These are phyloP conservation scores for Cheilosia pagana DNA, from an alignment of 2,888 invertebrate genomes.

Conservation along the genomic window DNA sequence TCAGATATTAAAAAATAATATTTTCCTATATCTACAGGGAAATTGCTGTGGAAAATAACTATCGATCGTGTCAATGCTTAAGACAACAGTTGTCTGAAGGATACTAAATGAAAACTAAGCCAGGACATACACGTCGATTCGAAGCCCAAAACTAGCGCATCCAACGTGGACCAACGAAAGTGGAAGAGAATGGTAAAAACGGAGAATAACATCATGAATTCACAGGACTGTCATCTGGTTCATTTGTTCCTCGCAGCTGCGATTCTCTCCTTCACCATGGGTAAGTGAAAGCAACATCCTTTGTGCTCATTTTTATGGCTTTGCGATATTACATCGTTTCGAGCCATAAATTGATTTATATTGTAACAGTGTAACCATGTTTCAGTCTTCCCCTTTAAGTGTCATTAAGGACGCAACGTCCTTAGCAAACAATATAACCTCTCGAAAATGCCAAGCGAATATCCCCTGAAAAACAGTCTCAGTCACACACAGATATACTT, in stretches of 20 bases:
- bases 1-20: conserved; percentile 4
- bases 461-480: background rate
- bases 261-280: conserved; percentile 65
- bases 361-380: conserved; percentile 15
- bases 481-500: conserved; percentile 18
- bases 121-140: conserved; percentile 34
- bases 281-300: conserved; percentile 60
- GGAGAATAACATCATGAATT: conserved; percentile 64
- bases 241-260: conserved; percentile 70
- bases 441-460: conserved; percentile 4
- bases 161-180: conserved; percentile 29
- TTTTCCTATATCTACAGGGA: conserved; percentile 22
- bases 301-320: background rate
- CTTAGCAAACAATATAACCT: conserved; percentile 3
- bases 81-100: conserved; percentile 34
- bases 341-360: conserved; percentile 25
- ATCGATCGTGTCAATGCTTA: conserved; percentile 19
- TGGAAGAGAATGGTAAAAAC: conserved; percentile 50
- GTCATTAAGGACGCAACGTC: background rate
- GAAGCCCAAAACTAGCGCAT: conserved; percentile 37
- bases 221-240: conserved; percentile 69
- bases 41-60: conserved; percentile 1
- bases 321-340: background rate
- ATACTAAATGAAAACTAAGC: conserved; percentile 51
- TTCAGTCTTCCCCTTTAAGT: background rate